A percentile compares a stretch with the other conserved stretches of the same genome.
Conservation (phyloP, 2,888 invertebrate genomes). For the Papilio protenor region DNA sequence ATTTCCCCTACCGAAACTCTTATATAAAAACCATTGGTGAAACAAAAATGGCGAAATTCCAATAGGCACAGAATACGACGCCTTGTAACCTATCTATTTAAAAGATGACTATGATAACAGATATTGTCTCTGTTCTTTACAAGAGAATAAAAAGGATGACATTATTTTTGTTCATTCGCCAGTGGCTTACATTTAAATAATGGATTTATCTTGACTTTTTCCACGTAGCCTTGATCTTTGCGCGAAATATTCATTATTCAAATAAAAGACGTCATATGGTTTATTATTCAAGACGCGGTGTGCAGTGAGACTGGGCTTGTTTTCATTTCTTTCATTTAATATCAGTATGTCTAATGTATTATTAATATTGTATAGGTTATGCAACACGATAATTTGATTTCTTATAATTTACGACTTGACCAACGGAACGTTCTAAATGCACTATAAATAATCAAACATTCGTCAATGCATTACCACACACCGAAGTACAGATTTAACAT, state of each 20-base stretch:
- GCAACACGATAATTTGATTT: neutral
- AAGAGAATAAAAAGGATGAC: neutral
- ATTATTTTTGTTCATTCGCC: neutral
- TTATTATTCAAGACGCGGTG: conserved; percentile 21
- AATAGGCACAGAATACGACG: too few species aligned
- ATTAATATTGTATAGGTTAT: neutral
- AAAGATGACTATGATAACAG: too few species aligned
- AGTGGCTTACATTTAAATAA: conserved; percentile 5
- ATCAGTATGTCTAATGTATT: neutral
- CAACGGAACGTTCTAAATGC: conserved; percentile 15
- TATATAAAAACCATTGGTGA: too few species aligned
- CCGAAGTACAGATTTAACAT: conserved; percentile 10
- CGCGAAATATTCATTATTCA: conserved; percentile 36
- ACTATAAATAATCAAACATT: neutral
- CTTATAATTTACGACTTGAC: conserved; percentile 7
- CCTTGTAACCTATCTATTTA: too few species aligned
- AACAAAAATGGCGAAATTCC: too few species aligned
- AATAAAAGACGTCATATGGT: conserved; percentile 23
- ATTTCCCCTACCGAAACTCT: too few species aligned
- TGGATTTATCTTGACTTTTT: conserved; percentile 26
- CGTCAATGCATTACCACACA: conserved; percentile 10
- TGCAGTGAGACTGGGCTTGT: neutral
- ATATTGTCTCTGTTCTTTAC: too few species aligned
- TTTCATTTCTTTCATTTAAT: neutral
- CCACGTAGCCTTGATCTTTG: conserved; percentile 39